Evolutionary conservation across 1,140 invertebrate genomes (phyloP).

Genomic region (Zophobas atratus): DNA sequence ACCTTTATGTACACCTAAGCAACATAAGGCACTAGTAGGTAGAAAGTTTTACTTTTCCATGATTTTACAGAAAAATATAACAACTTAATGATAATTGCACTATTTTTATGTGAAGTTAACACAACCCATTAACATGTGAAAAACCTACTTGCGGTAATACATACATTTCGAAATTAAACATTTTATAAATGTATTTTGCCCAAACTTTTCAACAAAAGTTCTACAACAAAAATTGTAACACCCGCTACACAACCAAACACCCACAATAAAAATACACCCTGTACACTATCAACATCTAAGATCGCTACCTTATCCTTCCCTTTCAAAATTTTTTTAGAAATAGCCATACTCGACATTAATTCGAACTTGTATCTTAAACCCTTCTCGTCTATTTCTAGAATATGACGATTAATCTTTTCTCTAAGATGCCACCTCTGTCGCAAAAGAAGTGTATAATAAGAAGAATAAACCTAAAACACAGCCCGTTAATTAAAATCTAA

Average conservation of each 20-base stretch:
- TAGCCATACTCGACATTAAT: background rate
- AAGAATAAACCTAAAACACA: background rate
- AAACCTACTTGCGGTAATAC: too few species aligned
- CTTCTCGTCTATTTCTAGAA: conserved; percentile 1
- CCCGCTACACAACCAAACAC: background rate
- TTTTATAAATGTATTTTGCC: too few species aligned
- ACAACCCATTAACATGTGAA: too few species aligned
- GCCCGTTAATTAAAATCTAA: background rate
- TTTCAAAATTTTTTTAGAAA: background rate
- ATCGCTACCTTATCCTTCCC: background rate
- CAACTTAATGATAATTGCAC: too few species aligned
- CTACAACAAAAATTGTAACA: background rate
- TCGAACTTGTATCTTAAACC: conserved; percentile 11
- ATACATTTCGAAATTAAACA: too few species aligned
- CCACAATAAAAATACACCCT: background rate
- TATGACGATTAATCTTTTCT: conserved; percentile 9
- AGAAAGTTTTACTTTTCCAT: too few species aligned
- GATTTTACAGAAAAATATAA: too few species aligned
- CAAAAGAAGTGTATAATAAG: background rate
- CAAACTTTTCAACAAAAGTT: background rate
- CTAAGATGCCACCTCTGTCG: conserved; percentile 3
- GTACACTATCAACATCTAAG: background rate
- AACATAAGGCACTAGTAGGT: too few species aligned
- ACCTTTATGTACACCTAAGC: too few species aligned
- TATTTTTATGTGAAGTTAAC: too few species aligned